phyloP scores from a whole-genome alignment of 2,888 invertebrate genomes.

The Argyra leucocephala region DNA sequence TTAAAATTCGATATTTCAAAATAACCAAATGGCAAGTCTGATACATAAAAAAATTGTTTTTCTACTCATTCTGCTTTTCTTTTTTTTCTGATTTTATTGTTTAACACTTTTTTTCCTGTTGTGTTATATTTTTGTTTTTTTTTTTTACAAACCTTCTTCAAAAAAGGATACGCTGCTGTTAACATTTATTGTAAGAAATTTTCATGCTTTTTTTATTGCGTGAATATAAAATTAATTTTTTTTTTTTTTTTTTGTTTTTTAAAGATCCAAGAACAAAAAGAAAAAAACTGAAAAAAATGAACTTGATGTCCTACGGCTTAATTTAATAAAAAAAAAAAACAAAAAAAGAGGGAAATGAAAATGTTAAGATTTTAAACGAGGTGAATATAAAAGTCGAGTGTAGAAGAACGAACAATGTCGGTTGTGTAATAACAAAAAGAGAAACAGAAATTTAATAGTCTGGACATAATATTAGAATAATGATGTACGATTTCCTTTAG shows the following conservation, averaged over 20 bases:
- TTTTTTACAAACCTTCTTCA: too few species aligned
- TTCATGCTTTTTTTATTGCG: neutral
- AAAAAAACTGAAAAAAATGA: too few species aligned
- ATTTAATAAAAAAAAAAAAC: neutral
- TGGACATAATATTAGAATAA: neutral
- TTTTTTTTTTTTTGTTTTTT: neutral
- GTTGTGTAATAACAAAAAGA: neutral
- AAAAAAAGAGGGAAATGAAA: neutral
- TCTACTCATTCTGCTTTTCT: too few species aligned
- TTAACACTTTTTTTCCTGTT: too few species aligned
- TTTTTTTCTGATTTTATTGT: too few species aligned
- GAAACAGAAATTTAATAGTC: neutral
- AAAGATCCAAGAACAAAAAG: neutral
- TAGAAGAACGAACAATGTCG: neutral
- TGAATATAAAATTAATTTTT: neutral
- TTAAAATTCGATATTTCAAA: too few species aligned
- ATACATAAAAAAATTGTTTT: too few species aligned
- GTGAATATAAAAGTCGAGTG: neutral
- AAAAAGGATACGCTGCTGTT: neutral
- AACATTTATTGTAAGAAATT: neutral
- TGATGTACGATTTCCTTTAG: neutral
- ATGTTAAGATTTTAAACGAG: neutral
- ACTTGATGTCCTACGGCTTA: neutral
- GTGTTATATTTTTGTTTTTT: too few species aligned
- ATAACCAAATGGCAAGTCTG: too few species aligned